A percentile compares a stretch with the other conserved stretches of the same genome.
phyloP scores from a whole-genome alignment of 2,888 invertebrate species.

The Sminthurides aquaticus region DNA sequence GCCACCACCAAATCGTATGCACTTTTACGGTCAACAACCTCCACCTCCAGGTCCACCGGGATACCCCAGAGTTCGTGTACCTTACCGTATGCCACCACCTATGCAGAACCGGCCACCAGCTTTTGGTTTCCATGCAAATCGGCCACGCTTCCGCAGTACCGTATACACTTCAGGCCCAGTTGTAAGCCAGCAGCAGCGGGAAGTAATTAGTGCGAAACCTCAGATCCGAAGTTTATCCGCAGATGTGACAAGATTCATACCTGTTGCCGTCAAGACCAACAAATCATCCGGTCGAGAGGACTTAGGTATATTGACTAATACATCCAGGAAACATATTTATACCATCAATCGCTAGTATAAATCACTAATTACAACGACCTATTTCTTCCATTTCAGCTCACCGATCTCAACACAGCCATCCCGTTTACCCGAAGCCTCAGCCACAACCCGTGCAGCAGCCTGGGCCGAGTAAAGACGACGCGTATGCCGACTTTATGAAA shows the following conservation, averaged over 20 bases:
- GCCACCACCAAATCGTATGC: conserved; percentile 17
- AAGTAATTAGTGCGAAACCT: conserved; percentile 83
- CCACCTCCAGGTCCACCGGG: conserved; percentile 44
- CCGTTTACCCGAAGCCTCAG: conserved; percentile 43
- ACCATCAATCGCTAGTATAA: too few species aligned
- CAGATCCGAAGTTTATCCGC: conserved; percentile 88
- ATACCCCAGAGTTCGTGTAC: conserved; percentile 48
- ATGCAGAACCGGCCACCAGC: conserved; percentile 36
- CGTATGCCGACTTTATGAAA: conserved; percentile 96
- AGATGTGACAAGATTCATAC: conserved; percentile 91
- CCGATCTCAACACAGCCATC: neutral
- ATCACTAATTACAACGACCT: too few species aligned
- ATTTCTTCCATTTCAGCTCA: neutral
- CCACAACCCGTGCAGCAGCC: conserved; percentile 46
- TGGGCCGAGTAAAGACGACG: conserved; percentile 83
- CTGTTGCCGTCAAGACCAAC: conserved; percentile 84
- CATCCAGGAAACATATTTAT: too few species aligned
- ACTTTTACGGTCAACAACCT: conserved; percentile 26
- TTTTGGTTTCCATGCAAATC: conserved; percentile 8
- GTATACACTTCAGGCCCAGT: conserved; percentile 18
- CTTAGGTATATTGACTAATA: too few species aligned
- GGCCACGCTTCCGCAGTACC: conserved; percentile 4
- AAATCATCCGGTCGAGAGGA: conserved; percentile 68
- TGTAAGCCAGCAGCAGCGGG: conserved; percentile 20
- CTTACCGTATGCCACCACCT: conserved; percentile 44